Base-by-base conservation (phyloP, 2,888 invertebrate genomes). In the Ganaspis brasiliensis region DNA sequence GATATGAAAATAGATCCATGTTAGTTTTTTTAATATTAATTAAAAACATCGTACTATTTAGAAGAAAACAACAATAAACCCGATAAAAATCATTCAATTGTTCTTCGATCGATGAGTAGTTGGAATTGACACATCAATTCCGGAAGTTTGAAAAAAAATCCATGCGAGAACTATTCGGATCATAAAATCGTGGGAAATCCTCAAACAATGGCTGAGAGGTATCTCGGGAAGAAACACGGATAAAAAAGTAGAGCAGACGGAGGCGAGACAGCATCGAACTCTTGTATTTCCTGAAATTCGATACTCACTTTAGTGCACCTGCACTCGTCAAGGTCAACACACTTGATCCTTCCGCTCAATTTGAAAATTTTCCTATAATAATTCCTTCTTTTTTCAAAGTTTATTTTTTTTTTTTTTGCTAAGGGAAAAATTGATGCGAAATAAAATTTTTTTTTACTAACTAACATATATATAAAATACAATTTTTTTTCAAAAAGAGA, bases 81-180 rank as follows among this genome's bases (percentile, higher is more conserved):
- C 57, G 73, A 70, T 75, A 71, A 77, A 40, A 67, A 37, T 67
- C 67, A 35, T 52, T 16, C 21, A n/a, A 49, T 49, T 49, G 45
- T 45, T n/a, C n/a, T 45, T 45, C n/a, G 16, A 49, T 16, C 16
- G 49, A 16, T n/a, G 6, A 49, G 49, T 16, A 10, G 56, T 56
- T 56, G 21, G 12, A 56, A 56, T 21, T 56, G 56, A 56, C 21
- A 56, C 56, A 56, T 56, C 14, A 56, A n/a, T 55, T 55, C 55
- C 55, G 21, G 56, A 24, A 56, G 56, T 56, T 56, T 56, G 21
- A 21, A 4, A 24, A n/a, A 56, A 16, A 56, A 56, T 56, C 81
- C 82, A 81, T 49, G 77, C 73, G 73, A 77, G 21, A 75, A n/a
- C n/a, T 56, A 67, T 81, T 73, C 72, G 72, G 40, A 24, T 49